phyloP scores from a whole-genome alignment of 2,888 invertebrate species.

The Nebria brevicollis region DNA sequence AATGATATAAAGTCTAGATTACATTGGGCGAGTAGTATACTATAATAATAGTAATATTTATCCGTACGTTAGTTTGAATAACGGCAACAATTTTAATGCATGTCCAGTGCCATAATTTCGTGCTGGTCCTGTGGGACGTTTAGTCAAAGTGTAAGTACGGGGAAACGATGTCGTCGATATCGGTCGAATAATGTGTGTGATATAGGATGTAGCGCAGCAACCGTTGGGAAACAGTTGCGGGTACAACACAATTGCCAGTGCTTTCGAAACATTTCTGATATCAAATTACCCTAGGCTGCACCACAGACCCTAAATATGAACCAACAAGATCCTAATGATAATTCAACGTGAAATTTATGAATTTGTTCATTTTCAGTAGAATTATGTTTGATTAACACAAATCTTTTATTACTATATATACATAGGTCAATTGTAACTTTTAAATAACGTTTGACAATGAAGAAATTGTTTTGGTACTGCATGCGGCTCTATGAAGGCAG shows the following conservation, averaged over 20 bases:
- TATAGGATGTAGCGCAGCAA: not conserved
- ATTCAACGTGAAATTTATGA: not conserved
- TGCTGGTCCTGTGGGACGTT: slow-evolving; percentile 13
- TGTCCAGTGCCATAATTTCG: slow-evolving; percentile 25
- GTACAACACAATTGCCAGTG: not conserved
- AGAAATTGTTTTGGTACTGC: not conserved
- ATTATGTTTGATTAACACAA: too few relatives aligned
- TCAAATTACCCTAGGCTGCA: not conserved
- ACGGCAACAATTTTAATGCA: slow-evolving; percentile 30
- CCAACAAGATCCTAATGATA: not conserved
- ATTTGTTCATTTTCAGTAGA: too few relatives aligned
- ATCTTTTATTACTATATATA: too few relatives aligned
- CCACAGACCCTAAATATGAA: not conserved
- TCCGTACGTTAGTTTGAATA: slow-evolving; percentile 26
- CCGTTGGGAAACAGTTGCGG: not conserved
- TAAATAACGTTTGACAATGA: not conserved
- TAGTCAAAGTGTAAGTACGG: slow-evolving; percentile 26
- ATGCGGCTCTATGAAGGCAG: not conserved
- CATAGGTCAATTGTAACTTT: too few relatives aligned
- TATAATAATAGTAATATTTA: slow-evolving; percentile 8
- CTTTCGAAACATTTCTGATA: not conserved
- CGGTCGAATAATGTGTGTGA: slow-evolving; percentile 21
- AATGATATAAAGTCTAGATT: slow-evolving; percentile 23
- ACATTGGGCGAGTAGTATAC: not conserved
- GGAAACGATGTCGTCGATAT: slow-evolving; percentile 15